Conservation (phyloP, 2,113 vertebrate species). For the Pterocles gutturalis region DNA sequence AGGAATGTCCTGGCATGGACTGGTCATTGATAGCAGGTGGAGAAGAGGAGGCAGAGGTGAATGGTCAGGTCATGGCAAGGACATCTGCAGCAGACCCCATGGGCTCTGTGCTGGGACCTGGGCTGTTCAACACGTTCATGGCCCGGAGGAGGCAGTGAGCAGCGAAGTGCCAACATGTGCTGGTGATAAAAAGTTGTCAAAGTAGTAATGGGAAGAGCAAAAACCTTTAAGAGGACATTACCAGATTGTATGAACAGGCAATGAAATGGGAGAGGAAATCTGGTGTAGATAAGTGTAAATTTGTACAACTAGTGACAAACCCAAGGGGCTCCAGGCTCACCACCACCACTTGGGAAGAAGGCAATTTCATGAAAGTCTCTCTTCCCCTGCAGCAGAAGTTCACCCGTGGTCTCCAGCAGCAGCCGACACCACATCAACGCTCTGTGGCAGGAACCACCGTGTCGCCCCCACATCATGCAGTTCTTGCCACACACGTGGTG, state of each 20-base stretch:
- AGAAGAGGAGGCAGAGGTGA: background rate
- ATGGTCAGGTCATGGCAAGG: background rate
- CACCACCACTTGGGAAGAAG: background rate
- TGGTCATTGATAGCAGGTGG: background rate
- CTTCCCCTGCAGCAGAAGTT: background rate
- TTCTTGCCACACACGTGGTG: background rate
- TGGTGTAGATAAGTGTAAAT: background rate
- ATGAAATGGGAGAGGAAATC: background rate
- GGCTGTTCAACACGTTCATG: background rate
- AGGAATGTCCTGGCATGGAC: background rate
- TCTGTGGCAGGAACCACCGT: background rate
- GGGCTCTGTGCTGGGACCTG: background rate
- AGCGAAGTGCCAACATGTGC: background rate
- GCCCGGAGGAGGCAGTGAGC: background rate
- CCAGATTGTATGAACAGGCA: background rate
- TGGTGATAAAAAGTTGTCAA: background rate
- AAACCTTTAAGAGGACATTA: background rate
- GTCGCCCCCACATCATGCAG: accelerated
- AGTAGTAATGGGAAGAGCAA: background rate
- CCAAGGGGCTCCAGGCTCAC: background rate
- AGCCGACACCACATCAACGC: background rate
- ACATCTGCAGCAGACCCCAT: background rate
- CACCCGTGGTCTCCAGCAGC: background rate
- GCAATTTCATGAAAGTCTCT: background rate
- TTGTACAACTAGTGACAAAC: background rate